Conservation (phyloP, 35 echinoderm and acorn worm species). For the Apostichopus californicus region DNA sequence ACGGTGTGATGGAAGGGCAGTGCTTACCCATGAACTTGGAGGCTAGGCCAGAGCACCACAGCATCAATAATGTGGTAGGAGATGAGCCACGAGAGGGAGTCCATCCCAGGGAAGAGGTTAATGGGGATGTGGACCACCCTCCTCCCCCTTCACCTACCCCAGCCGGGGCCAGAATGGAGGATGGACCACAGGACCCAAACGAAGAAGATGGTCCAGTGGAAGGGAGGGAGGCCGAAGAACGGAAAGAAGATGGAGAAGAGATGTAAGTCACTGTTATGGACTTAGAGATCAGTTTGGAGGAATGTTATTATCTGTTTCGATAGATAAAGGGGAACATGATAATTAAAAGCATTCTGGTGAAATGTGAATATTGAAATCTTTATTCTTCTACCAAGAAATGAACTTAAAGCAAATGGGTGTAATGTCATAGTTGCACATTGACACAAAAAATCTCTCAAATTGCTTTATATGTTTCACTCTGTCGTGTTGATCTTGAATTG, state of each 20-base stretch:
- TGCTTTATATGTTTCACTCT: too few species aligned
- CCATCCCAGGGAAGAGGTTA: slow-evolving; percentile 23
- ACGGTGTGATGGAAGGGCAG: neutral
- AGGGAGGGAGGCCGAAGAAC: slow-evolving; percentile 1
- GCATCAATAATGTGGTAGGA: slow-evolving; percentile 12
- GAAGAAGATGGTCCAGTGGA: slow-evolving; percentile 24
- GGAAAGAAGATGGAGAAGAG: slow-evolving; percentile 24
- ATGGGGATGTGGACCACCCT: neutral
- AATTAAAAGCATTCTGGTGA: too few species aligned
- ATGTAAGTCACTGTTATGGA: neutral
- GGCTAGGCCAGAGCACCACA: slow-evolving; percentile 29
- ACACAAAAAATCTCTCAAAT: too few species aligned
- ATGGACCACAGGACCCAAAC: neutral
- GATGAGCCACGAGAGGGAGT: slow-evolving; percentile 3
- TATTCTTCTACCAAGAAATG: too few species aligned
- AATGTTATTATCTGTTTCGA: too few species aligned
- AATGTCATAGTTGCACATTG: too few species aligned
- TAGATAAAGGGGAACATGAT: too few species aligned
- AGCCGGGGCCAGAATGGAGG: neutral
- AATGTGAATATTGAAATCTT: too few species aligned
- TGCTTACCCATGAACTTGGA: slow-evolving; percentile 25
- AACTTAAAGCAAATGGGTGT: too few species aligned
- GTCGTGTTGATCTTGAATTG: too few species aligned
- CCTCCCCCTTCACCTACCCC: neutral
- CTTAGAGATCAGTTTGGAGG: too few species aligned